Evolutionary conservation across 2,888 invertebrate genomes (phyloP).

Genomic region (Drosophila picticornis): DNA sequence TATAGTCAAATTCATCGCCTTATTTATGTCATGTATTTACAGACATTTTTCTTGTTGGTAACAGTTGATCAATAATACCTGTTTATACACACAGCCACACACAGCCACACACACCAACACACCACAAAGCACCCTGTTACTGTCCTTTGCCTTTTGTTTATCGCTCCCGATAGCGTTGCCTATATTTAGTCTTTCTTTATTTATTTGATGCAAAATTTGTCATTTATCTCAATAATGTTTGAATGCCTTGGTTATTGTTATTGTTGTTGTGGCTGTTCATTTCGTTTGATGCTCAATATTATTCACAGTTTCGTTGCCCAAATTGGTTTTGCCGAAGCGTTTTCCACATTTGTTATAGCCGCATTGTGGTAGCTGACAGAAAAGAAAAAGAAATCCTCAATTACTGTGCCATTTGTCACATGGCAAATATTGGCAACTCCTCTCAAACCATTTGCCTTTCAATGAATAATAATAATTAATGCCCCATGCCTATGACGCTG

Average conservation of each 20-base stretch:
- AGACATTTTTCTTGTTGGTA: constrained; percentile 51
- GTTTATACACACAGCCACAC: neutral
- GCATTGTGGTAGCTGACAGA: neutral
- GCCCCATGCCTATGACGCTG: neutral
- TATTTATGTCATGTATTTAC: constrained; percentile 52
- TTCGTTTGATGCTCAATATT: constrained; percentile 25
- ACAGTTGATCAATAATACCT: constrained; percentile 1
- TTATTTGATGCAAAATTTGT: constrained; percentile 48
- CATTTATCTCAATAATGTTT: constrained; percentile 59
- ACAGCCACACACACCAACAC: neutral
- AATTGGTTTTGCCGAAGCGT: constrained; percentile 2
- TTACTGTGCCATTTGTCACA: constrained; percentile 34
- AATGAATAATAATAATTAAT: constrained; percentile 35
- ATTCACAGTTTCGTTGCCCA: constrained; percentile 25
- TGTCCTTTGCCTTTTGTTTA: constrained; percentile 25
- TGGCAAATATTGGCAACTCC: constrained; percentile 13
- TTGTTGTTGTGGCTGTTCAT: constrained; percentile 13
- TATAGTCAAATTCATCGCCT: constrained; percentile 52
- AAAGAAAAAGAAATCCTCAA: constrained; percentile 1
- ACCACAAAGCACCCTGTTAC: neutral
- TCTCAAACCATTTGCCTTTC: constrained; percentile 8
- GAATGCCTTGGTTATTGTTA: constrained; percentile 23
- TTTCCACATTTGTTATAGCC: constrained; percentile 18
- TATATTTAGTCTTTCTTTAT: constrained; percentile 45
- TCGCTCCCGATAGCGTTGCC: constrained; percentile 24